A percentile compares a stretch with the other conserved stretches of the same genome.
These are phyloP conservation scores for Lagocephalus sceleratus DNA, from an alignment of 2,797 vertebrate genomes.

Conservation along the genomic window DNA sequence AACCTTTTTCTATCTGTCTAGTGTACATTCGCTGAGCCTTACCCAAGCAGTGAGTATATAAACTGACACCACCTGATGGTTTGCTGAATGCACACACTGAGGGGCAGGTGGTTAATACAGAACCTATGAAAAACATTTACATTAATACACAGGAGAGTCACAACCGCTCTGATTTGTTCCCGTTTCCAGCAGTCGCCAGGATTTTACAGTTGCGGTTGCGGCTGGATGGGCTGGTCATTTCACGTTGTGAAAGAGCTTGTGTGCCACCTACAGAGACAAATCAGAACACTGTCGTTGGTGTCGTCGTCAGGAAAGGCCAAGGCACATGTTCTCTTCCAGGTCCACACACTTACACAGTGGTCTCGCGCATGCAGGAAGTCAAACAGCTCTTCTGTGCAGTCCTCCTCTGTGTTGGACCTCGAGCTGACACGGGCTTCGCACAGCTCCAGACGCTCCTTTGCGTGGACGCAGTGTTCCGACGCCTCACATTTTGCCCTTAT, in stretches of 20 bases:
- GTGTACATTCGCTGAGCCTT: background rate
- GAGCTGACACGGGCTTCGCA: conserved; percentile 82
- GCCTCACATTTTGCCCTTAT: conserved; percentile 83
- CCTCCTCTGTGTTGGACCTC: conserved; percentile 77
- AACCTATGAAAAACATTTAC: conserved; percentile 30
- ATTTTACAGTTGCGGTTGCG: conserved; percentile 28
- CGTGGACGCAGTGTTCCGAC: conserved; percentile 81
- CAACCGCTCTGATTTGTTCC: conserved; percentile 19
- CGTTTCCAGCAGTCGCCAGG: conserved; percentile 26
- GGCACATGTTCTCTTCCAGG: background rate
- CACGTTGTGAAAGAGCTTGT: conserved; percentile 70
- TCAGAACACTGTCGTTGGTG: background rate
- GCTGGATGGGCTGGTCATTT: conserved; percentile 57
- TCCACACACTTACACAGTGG: conserved; percentile 83
- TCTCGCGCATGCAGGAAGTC: conserved; percentile 91
- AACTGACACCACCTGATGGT: background rate
- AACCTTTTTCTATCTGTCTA: background rate
- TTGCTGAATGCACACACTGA: conserved; percentile 5
- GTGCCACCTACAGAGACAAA: conserved; percentile 59
- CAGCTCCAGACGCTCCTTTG: conserved; percentile 77
- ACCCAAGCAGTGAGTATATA: conserved; percentile 6
- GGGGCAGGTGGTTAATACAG: background rate
- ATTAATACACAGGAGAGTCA: conserved; percentile 33
- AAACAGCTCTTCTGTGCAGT: conserved; percentile 92
- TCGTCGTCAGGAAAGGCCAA: background rate